Conservation (phyloP, 2,888 invertebrate genomes). For the Pelosia muscerda region DNA sequence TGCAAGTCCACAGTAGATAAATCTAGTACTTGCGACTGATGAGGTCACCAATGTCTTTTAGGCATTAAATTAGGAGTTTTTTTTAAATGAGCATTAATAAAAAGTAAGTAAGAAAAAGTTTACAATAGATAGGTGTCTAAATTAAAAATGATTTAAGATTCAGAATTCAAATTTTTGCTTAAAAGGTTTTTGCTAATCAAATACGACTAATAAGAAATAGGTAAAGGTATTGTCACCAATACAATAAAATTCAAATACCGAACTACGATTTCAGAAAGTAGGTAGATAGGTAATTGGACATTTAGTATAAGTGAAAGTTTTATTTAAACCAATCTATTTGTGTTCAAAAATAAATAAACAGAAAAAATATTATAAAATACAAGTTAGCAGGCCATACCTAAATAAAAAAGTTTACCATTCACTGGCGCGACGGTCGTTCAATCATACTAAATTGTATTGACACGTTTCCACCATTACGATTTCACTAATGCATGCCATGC, state of each 20-base stretch:
- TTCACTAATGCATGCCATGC: conserved; percentile 74
- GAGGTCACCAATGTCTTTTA: conserved; percentile 16
- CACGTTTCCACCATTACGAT: conserved; percentile 84
- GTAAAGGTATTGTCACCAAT: conserved; percentile 3
- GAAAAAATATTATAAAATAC: conserved; percentile 43
- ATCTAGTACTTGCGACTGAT: conserved; percentile 5
- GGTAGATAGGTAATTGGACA: conserved; percentile 13
- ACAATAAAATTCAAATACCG: conserved; percentile 13
- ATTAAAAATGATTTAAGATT: not conserved
- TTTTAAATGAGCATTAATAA: not conserved
- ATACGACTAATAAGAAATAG: not conserved
- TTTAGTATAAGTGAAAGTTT: conserved; percentile 37
- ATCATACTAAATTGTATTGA: conserved; percentile 80
- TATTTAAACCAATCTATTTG: conserved; percentile 34
- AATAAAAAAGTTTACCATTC: conserved; percentile 48
- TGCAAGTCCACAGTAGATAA: conserved; percentile 3
- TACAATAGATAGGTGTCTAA: not conserved
- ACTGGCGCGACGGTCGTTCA: conserved; percentile 55
- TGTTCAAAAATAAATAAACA: conserved; percentile 34
- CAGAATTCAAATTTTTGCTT: not conserved
- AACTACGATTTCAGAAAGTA: conserved; percentile 21
- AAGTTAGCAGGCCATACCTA: conserved; percentile 35
- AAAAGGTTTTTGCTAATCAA: conserved; percentile 2
- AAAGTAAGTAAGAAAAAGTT: not conserved
- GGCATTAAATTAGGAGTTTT: not conserved